Evolutionary conservation across 2,797 vertebrate species (phyloP).

Genomic region (Furcifer pardalis): DNA sequence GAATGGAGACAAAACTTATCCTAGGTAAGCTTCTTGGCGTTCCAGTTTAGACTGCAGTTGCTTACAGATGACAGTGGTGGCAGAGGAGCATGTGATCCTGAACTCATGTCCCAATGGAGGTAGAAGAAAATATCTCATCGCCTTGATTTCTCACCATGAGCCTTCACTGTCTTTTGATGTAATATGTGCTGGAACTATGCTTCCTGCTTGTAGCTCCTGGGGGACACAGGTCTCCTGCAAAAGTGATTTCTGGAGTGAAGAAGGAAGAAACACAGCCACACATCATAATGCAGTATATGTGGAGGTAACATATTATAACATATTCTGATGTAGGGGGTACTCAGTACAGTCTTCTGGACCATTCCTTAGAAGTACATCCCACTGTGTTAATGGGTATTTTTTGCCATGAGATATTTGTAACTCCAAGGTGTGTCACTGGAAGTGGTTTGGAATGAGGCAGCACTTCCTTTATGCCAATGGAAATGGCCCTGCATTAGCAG

Average conservation of each 20-base stretch:
- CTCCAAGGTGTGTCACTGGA: too few relatives aligned
- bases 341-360: background rate
- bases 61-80: too few relatives aligned
- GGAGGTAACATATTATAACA: background rate
- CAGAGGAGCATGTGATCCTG: background rate
- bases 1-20: background rate
- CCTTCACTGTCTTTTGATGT: background rate
- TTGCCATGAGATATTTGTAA: too few relatives aligned
- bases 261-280: background rate
- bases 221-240: background rate
- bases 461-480: too few relatives aligned
- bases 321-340: background rate
- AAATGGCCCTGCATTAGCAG: too few relatives aligned
- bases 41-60: background rate
- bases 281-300: background rate
- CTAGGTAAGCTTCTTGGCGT: too few relatives aligned
- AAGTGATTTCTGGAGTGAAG: background rate
- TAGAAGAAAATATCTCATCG: background rate
- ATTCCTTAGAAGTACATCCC: background rate
- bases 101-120: background rate
- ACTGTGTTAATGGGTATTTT: background rate
- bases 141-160: background rate
- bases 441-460: too few relatives aligned
- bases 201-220: background rate
- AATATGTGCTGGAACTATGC: too few relatives aligned